Evolutionary conservation across 2,113 vertebrate species (phyloP).

Genomic region (Petroica traversi): DNA sequence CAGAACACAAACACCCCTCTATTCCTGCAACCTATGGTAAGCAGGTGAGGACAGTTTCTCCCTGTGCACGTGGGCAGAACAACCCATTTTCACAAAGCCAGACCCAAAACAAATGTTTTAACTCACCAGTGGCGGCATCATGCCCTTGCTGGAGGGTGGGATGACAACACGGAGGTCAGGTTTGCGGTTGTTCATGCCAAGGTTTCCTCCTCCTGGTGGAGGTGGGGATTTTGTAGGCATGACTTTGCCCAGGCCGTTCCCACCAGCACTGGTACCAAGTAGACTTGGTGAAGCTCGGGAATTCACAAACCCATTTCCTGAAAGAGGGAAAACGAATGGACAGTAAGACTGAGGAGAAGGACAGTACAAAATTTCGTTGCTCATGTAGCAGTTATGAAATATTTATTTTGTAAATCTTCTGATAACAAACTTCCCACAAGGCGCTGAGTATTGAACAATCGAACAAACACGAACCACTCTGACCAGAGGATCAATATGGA

Average conservation of each 20-base stretch:
- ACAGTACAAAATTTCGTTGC: neutral
- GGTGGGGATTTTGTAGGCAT: constrained; percentile 97
- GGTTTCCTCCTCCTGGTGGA: constrained; percentile 88
- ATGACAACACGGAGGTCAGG: constrained; percentile 97
- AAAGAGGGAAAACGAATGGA: neutral
- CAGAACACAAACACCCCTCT: neutral
- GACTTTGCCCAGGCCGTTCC: constrained; percentile 92
- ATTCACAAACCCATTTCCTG: constrained; percentile 96
- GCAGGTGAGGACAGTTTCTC: neutral
- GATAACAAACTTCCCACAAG: neutral
- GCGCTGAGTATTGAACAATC: neutral
- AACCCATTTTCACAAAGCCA: neutral
- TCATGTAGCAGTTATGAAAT: neutral
- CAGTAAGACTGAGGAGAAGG: neutral
- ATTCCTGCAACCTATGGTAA: neutral
- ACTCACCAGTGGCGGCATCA: constrained; percentile 98
- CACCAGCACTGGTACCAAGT: constrained; percentile 84
- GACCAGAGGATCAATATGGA: constrained; percentile 5
- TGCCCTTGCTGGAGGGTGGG: constrained; percentile 94
- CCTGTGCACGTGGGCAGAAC: neutral
- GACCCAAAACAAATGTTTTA: neutral
- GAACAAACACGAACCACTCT: neutral
- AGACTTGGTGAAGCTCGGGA: constrained; percentile 91
- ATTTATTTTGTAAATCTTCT: neutral
- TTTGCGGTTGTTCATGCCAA: constrained; percentile 91